Percentiles rank a stretch among this genome's conserved stretches.
Conservation (phyloP, 2,113 vertebrate species). For the Panurus biarmicus region DNA sequence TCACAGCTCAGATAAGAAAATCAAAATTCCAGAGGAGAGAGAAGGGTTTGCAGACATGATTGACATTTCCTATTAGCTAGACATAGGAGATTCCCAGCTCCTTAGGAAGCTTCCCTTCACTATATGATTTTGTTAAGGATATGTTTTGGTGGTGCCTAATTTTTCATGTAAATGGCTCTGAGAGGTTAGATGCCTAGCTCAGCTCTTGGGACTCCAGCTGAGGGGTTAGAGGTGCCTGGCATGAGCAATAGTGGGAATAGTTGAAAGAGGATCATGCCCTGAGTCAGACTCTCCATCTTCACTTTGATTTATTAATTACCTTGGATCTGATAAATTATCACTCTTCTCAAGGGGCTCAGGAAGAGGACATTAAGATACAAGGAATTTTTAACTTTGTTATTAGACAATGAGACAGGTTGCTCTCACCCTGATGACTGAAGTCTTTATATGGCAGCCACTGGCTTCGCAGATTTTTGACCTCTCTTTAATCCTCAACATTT, state of each 20-base stretch:
- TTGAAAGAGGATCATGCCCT: neutral
- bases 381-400: neutral
- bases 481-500: neutral
- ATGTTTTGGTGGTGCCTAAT: neutral
- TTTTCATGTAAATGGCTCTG: neutral
- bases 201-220: neutral
- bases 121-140: neutral
- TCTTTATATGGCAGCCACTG: neutral
- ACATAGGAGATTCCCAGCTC: neutral
- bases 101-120: neutral
- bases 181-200: neutral
- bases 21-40: neutral
- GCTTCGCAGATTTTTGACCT: neutral
- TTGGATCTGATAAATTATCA: neutral
- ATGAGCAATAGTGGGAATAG: neutral
- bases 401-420: neutral
- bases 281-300: neutral
- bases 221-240: neutral
- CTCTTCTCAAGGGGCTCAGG: neutral
- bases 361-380: neutral
- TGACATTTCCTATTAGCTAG: constrained; percentile 12
- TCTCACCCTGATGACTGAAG: neutral
- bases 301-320: neutral
- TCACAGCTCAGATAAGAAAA: neutral
- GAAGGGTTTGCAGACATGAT: neutral